Evolutionary conservation across 2,113 vertebrate species (phyloP), one percentile per base, ranked within the genome.

Genomic region (Proteles cristata): DNA sequence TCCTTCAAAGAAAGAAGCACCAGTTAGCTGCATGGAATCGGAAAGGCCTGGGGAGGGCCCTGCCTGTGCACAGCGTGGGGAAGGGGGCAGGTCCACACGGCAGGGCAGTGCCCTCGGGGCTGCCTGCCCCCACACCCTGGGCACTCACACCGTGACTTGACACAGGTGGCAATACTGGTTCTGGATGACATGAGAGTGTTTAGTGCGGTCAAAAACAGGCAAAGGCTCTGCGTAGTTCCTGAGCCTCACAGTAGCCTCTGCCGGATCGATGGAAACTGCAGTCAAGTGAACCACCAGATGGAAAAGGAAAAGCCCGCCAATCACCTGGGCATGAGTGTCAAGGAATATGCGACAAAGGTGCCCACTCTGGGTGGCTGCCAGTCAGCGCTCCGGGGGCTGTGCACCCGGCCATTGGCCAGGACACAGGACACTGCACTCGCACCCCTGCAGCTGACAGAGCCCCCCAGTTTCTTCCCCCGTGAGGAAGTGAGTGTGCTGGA

Each of bases 161-260:
- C 99, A 99, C 28, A 99, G 91, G 65, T 98, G 98, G 95, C 98
- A 99, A 77, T 99, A 98, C 21, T 98, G 98, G 96, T 99, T 98
- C 86, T 99, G 98, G 88, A 99, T 99, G 58, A 99, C 98, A 0
- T 98, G 98, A 0, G 96, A 55, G 9, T 99, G 99, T 92, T 99
- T 99, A 45, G 95, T 97, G 92, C 98, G 97, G 96, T 99, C 97
- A 11, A 99, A 99, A n/a, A 94, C 39, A 0, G 98, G 98, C 98
- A 98, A 48, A 1, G 98, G 98, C 63, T 88, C 96, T 35, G 96
- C 97, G 83, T 99, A 98, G 83, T 76, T 98, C 97, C 98, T 98
- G 88, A 97, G 94, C 61, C 98, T 94, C 43, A 99, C 96, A 1
- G 89, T 98, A 95, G 80, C 93, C 33, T 99, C 98, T 4, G 98